phyloP scores from a whole-genome alignment of 23 tunicate genomes.

The Oikopleura dioica region DNA sequence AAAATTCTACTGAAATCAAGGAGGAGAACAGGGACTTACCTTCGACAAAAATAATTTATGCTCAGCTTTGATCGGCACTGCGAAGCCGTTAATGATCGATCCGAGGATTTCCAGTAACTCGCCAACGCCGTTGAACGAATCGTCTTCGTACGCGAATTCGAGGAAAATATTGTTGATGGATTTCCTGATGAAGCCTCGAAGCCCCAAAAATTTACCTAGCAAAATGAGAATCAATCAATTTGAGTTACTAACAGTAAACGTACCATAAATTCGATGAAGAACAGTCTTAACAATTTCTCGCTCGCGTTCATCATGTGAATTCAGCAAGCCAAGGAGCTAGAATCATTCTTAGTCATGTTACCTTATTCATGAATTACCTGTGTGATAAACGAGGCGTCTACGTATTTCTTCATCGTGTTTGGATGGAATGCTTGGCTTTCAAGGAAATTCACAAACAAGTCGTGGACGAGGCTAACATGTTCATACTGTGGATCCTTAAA shows the following conservation, averaged over 20 bases:
- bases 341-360: neutral
- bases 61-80: slow-evolving; percentile 40
- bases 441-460: slow-evolving; percentile 38
- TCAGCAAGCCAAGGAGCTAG: slow-evolving; percentile 25
- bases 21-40: neutral
- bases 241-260: too few species aligned
- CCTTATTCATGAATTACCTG: too few species aligned
- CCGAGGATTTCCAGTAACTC: slow-evolving; percentile 76
- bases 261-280: slow-evolving; percentile 58
- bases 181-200: slow-evolving; percentile 38
- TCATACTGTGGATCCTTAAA: slow-evolving; percentile 43
- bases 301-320: slow-evolving; percentile 30
- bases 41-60: slow-evolving; percentile 31
- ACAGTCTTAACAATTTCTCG: slow-evolving; percentile 38
- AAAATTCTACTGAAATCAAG: neutral
- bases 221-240: too few species aligned
- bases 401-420: slow-evolving; percentile 45
- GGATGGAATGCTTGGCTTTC: slow-evolving; percentile 60
- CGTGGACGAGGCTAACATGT: slow-evolving; percentile 47
- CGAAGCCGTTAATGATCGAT: slow-evolving; percentile 71
- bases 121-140: slow-evolving; percentile 37
- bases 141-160: slow-evolving; percentile 27
- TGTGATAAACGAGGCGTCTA: slow-evolving; percentile 17
- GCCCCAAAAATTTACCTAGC: slow-evolving; percentile 76
- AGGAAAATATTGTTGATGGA: slow-evolving; percentile 33